phyloP scores from a whole-genome alignment of 2,888 invertebrate species.

The Pterostichus madidus region DNA sequence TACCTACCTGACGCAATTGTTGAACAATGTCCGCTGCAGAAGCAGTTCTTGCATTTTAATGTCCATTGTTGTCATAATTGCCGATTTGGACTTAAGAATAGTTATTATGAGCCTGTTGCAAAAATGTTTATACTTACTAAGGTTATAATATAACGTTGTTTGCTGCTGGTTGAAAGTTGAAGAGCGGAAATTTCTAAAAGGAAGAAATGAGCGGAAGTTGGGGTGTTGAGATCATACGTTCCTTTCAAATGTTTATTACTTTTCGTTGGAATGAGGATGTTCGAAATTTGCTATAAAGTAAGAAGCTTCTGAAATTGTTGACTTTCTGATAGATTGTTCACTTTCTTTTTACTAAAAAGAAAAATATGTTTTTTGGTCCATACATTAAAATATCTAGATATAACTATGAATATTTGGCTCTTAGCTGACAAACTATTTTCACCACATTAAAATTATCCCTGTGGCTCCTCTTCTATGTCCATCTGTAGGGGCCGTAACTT shows the following conservation, averaged over 20 bases:
- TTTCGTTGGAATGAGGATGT: conserved; percentile 27
- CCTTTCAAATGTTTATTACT: conserved; percentile 17
- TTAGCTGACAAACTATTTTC: no score
- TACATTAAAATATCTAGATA: no score
- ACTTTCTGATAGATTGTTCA: no score
- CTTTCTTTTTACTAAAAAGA: no score
- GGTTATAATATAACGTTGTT: not conserved
- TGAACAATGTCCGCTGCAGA: conserved; percentile 35
- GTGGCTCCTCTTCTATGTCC: no score
- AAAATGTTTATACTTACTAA: not conserved
- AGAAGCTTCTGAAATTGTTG: not conserved
- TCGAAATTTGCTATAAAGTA: not conserved
- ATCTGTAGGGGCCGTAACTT: no score
- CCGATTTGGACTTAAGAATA: conserved; percentile 39
- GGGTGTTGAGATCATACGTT: not conserved
- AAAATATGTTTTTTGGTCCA: no score
- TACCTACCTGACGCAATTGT: conserved; percentile 47
- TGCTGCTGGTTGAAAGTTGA: not conserved
- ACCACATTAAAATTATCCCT: no score
- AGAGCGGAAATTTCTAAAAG: conserved; percentile 37
- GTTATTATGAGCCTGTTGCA: conserved; percentile 14
- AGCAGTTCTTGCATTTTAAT: conserved; percentile 27
- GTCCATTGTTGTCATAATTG: conserved; percentile 54
- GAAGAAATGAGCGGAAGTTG: conserved; percentile 39
- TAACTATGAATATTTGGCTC: no score